phyloP scores from a whole-genome alignment of 2,797 vertebrate genomes.

The Sibirionetta formosa region DNA sequence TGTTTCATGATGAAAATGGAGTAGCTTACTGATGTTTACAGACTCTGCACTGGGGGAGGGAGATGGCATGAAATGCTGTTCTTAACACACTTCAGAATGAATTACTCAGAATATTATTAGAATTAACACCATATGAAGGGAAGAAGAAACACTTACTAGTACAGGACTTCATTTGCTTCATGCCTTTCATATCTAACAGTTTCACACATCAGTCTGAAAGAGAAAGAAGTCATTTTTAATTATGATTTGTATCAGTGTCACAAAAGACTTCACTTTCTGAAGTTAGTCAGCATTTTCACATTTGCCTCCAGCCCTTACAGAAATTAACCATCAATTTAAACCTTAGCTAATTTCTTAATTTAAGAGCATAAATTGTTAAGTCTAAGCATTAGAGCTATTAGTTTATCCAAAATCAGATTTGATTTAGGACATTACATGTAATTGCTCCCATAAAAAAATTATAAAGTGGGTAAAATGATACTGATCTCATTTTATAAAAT shows the following conservation, averaged over 20 bases:
- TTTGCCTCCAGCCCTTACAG: not conserved
- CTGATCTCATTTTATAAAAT: not conserved
- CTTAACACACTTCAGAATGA: not conserved
- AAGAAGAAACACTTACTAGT: conserved; percentile 92
- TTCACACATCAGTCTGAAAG: conserved; percentile 96
- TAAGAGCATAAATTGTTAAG: not conserved
- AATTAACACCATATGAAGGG: not conserved
- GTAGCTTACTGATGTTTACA: not conserved
- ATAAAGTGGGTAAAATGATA: not conserved
- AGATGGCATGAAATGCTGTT: not conserved
- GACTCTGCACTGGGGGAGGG: not conserved
- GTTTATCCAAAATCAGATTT: not conserved
- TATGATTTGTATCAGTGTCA: not conserved
- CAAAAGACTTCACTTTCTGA: not conserved
- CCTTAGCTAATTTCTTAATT: not conserved
- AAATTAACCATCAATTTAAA: not conserved
- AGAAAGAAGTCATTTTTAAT: conserved; percentile 52
- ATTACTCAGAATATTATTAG: not conserved
- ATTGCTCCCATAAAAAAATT: not conserved
- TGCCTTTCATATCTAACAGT: conserved; percentile 97
- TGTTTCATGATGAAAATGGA: not conserved
- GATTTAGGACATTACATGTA: not conserved
- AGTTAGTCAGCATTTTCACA: not conserved
- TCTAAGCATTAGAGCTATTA: not conserved
- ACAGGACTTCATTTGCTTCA: conserved; percentile 98